phyloP scores from a whole-genome alignment of 2,797 vertebrate species.

The Pristis pectinata region DNA sequence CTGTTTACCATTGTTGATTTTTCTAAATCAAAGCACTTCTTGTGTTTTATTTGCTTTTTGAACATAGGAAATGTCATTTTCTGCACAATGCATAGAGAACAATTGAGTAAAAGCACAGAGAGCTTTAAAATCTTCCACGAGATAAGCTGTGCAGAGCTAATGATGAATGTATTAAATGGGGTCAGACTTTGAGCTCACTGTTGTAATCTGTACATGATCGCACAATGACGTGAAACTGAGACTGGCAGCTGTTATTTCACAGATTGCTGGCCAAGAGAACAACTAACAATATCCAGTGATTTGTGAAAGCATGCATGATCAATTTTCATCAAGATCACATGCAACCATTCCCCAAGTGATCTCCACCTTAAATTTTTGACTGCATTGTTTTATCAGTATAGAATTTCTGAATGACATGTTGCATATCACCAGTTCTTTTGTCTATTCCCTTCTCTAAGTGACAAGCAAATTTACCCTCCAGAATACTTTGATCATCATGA shows the following conservation, averaged over 20 bases:
- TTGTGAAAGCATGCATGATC: not conserved
- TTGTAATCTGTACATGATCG: not conserved
- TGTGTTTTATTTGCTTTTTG: not conserved
- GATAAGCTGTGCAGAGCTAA: not conserved
- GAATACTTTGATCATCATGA: not conserved
- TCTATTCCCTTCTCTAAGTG: not conserved
- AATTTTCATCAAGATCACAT: not conserved
- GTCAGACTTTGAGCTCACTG: not conserved
- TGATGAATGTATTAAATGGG: not conserved
- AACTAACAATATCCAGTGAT: not conserved
- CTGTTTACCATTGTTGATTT: not conserved
- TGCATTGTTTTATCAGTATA: not conserved
- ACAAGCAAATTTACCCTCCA: not conserved
- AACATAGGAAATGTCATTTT: not conserved
- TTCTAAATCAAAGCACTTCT: not conserved
- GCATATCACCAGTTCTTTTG: not conserved
- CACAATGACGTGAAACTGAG: not conserved
- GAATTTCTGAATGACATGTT: not conserved
- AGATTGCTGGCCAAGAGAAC: not conserved
- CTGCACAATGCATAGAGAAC: not conserved
- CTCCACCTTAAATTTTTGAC: not conserved
- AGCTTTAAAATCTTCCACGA: not conserved
- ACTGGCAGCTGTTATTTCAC: not conserved
- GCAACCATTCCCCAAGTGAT: not conserved
- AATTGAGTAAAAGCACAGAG: not conserved